phyloP scores from a whole-genome alignment of 2,888 invertebrate species.

The Tortrix viridana region DNA sequence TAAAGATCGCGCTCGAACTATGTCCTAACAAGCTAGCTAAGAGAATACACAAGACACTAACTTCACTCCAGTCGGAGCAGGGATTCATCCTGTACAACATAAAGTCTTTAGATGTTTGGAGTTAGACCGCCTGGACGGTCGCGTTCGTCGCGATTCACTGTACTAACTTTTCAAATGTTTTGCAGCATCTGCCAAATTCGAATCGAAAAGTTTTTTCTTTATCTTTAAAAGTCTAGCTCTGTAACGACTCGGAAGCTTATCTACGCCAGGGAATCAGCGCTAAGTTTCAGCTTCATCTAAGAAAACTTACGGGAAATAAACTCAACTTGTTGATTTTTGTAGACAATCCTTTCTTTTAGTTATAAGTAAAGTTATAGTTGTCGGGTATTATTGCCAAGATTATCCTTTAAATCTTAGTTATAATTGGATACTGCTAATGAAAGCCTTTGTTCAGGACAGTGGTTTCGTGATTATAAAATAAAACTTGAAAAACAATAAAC shows the following conservation, averaged over 20 bases:
- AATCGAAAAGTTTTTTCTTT: conserved; percentile 71
- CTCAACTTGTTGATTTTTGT: conserved; percentile 37
- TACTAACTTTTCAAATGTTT: conserved; percentile 60
- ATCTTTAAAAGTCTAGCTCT: conserved; percentile 62
- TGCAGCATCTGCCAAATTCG: conserved; percentile 69
- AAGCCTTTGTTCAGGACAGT: too few relatives aligned
- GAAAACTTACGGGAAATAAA: conserved; percentile 30
- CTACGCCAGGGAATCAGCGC: conserved; percentile 43
- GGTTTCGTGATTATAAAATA: too few relatives aligned
- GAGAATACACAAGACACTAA: conserved; percentile 40
- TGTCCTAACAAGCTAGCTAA: conserved; percentile 36
- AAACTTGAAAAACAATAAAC: too few relatives aligned
- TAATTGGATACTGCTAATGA: too few relatives aligned
- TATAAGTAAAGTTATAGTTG: neutral
- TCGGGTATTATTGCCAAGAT: neutral
- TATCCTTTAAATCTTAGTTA: neutral
- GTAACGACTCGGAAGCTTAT: conserved; percentile 63
- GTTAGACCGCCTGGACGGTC: conserved; percentile 47
- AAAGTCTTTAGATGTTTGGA: conserved; percentile 56
- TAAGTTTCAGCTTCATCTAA: conserved; percentile 34
- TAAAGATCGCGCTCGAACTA: conserved; percentile 28
- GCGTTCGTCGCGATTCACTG: conserved; percentile 50
- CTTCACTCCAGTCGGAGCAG: conserved; percentile 41
- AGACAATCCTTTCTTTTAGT: conserved; percentile 2
- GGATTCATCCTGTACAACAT: conserved; percentile 45